phyloP scores from a whole-genome alignment of 2,888 invertebrate genomes.

The Nomada ruficornis region DNA sequence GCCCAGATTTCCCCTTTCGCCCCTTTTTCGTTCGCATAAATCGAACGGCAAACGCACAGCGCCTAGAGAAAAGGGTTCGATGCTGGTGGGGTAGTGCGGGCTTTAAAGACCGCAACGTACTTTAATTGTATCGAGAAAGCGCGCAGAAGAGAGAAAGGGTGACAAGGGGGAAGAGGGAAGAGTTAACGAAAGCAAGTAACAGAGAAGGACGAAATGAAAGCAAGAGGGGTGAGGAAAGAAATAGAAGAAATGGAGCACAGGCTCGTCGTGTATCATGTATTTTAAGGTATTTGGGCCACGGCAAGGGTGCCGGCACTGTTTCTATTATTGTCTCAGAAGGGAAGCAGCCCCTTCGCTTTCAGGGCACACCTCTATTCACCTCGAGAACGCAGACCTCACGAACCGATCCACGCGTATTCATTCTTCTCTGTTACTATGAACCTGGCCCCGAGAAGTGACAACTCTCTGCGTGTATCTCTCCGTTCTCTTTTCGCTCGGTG shows the following conservation, averaged over 20 bases:
- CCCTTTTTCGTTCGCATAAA: constrained; percentile 70
- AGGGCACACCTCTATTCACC: constrained; percentile 44
- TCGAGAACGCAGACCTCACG: constrained; percentile 45
- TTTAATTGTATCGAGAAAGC: constrained; percentile 80
- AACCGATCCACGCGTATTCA: constrained; percentile 56
- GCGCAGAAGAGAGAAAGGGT: background rate
- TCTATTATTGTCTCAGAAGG: constrained; percentile 83
- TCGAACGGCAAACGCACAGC: constrained; percentile 67
- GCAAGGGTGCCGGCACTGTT: constrained; percentile 79
- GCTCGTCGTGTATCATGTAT: constrained; percentile 71
- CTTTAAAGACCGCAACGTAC: constrained; percentile 81
- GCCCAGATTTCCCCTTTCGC: constrained; percentile 73
- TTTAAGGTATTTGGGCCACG: constrained; percentile 77
- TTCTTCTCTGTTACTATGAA: constrained; percentile 12
- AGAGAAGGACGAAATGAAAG: constrained; percentile 17
- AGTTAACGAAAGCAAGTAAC: constrained; percentile 1
- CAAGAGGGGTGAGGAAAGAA: constrained; percentile 26
- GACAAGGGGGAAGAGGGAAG: constrained; percentile 20
- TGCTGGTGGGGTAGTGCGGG: constrained; percentile 1
- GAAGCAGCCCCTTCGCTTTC: constrained; percentile 58
- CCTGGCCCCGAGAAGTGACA: constrained; percentile 61
- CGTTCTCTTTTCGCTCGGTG: constrained; percentile 24
- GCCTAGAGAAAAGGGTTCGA: background rate
- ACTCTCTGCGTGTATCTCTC: constrained; percentile 46
- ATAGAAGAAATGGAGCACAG: constrained; percentile 47